Base-by-base conservation (phyloP, 1,140 invertebrate species). In the Druon quercuslanigerum region DNA sequence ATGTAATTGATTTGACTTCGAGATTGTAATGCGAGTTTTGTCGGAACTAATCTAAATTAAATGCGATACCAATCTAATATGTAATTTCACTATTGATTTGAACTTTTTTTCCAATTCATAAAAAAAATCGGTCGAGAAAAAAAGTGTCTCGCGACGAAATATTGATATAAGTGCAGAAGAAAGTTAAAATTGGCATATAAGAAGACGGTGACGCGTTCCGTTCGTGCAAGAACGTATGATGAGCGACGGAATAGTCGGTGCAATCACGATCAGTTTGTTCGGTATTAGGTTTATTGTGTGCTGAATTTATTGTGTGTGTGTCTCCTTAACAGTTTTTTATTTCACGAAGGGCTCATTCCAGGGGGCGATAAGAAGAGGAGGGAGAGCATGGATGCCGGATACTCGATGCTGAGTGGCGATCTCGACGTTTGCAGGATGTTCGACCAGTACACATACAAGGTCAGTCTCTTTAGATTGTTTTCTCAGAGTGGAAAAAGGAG, bases 401-500 rank as follows among this genome's bases (percentile, higher is more conserved):
- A 94, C 85, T 93, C 93, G 88, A 93, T 93, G 82, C 84, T 90
- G 76, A 92, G 92, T 85, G 93, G 88, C 83, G 94, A 94, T 87
- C 91, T 94, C 84, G 94, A 94, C 86, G 92, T 94, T 76, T 93
- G 92, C 91, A 93, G 93, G 86, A 94, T 94, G 93, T 94, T 94
- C 82, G 93, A 94, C 87, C 94, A 94, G 90, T 94, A 94, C 87
- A 89, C 93, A 76, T 94, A 94, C 87, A 94, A 94, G 93, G 93
- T 94, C 88, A 89, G 88, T 84, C 14, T 51, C 73, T 19, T 50
- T 60, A 51, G 16, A 71, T 50, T 72, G 17, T 60, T 60, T 60
- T 25, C 60, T 60, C 14, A 66, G 60, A 40, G 60, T 66, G 25
- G n/a, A 12, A 40, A 66, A 20, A 7, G 20, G 6, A 60, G 12